Evolutionary conservation across 2,888 invertebrate species (phyloP), one percentile per base, ranked within the genome.

Genomic region (Rhyacophila evoluta): DNA sequence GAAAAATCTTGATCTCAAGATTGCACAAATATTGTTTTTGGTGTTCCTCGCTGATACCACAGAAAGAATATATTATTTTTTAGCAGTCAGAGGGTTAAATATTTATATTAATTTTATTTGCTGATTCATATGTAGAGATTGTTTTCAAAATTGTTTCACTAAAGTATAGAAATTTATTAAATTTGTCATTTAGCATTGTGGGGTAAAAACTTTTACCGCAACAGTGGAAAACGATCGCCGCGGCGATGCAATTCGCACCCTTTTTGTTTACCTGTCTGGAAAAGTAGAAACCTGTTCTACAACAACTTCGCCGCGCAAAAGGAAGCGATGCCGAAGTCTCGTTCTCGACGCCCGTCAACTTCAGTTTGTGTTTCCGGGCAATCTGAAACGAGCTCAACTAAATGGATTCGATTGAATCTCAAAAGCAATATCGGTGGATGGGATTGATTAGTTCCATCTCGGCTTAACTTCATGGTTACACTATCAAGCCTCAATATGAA

Each of bases 261-360:
- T 41, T 28, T 74, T 41, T 74, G 41, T 41, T 41, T 74, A 74
- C 74, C 74, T 74, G 74, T 74, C 74, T 74, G 55, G 41, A 41
- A 74, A 55, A 55, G 27, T 19, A 25, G 19, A 55, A 55, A 8
- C 15, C 25, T 39, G 55, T 19, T 19, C 55, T 27, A 41, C 55
- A 12, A 25, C 55, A 55, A 74, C 74, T 74, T 74, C 37, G 6
- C 72, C 28, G 33, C 28, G 28, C 19, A 33, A 38, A 41, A 27
- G 41, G 29, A 74, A 41, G n/a, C 55, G 6, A 10, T 10, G 33
- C 15, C 70, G 36, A 70, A 27, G 12, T 70, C 70, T 33, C 29
- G 25, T 19, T 55, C 55, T 55, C 55, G 55, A 55, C 12, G 55
- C 55, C 15, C 55, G 25, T 55, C 55, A 55, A 55, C 55, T 55